Base-by-base conservation (phyloP, 1,140 invertebrate genomes). In the Drosophila oshimai region DNA sequence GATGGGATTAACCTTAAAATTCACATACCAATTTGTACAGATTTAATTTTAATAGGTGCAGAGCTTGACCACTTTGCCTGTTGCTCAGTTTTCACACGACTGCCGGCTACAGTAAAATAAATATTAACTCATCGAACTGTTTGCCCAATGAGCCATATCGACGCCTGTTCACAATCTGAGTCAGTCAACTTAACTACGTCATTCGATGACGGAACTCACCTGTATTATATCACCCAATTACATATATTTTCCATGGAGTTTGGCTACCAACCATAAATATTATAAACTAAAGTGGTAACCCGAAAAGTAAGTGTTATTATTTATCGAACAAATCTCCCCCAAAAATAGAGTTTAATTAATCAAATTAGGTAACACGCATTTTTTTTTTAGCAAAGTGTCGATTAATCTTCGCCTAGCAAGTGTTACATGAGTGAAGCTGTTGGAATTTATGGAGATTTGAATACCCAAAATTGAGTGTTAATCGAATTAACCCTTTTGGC, bases 361-460 rank as follows among this genome's bases (percentile, higher is more conserved):
- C 78, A 83, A 83, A 70, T 84, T 78, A 61, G 67, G 39, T 26
- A 76, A 65, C 37, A 62, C 39, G 20, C 20, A 24, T 31, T 36
- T 60, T 65, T 60, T 65, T 54, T 10, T 36, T 31, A 42, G 44
- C 31, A 2, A 13, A 41, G 33, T 17, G 42, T 45, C 78, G 61
- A 81, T 83, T 74, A 84, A 83, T 83, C 79, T 84, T 70, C 49
- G 36, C 26, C 44, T 51, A 50, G 49, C 79, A 80, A 81, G 77
- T 84, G 78, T 84, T 84, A 83, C 79, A 74, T 83, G 78, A 83
- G 57, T 53, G 70, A 33, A 49, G 12, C 36, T 44, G 12, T 55
- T 64, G 78, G 61, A 60, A 83, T 81, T 81, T 74, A 77, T 75
- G 51, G 50, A 68, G 13, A 24, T 69, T 51, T 65, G 34, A 65